Conservation (phyloP, 2,888 invertebrate genomes). For the Sphinx pinastri region DNA sequence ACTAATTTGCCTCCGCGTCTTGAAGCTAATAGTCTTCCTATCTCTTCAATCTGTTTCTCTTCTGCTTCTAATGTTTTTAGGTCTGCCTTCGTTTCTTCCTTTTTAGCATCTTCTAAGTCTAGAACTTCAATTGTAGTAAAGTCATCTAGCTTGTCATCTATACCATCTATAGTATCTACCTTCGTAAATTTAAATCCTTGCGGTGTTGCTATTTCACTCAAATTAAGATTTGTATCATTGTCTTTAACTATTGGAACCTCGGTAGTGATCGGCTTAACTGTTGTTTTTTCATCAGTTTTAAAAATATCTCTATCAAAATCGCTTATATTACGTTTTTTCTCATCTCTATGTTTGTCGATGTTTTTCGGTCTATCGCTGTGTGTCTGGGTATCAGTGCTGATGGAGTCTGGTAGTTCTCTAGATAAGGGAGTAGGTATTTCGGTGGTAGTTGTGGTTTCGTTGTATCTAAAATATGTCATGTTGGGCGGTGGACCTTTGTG, state of each 20-base stretch:
- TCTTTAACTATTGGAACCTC: conserved; percentile 37
- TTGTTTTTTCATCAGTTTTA: conserved; percentile 43
- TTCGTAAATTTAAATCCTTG: conserved; percentile 50
- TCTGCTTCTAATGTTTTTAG: conserved; percentile 76
- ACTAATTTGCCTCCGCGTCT: conserved; percentile 68
- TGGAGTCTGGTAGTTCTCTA: conserved; percentile 38
- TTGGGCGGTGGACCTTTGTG: conserved; percentile 92
- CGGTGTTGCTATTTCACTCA: conserved; percentile 54
- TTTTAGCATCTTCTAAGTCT: conserved; percentile 68
- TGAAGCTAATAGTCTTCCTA: conserved; percentile 73
- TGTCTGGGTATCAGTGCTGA: conserved; percentile 31
- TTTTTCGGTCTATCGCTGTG: conserved; percentile 40
- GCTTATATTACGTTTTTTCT: conserved; percentile 63
- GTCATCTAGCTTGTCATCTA: conserved; percentile 74
- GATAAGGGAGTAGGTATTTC: conserved; percentile 34
- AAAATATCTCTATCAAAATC: conserved; percentile 48
- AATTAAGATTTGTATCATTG: conserved; percentile 45
- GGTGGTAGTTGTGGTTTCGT: conserved; percentile 60
- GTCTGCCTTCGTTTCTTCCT: conserved; percentile 65
- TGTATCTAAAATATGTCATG: conserved; percentile 82
- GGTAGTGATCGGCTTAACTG: conserved; percentile 40
- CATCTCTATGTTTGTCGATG: conserved; percentile 56
- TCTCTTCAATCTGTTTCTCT: conserved; percentile 79
- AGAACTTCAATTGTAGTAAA: conserved; percentile 75
- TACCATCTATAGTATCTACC: conserved; percentile 64